Evolutionary conservation across 92 coral and sea anemone genomes (phyloP), one percentile per base, ranked within the genome.

Genomic region (Heliopora coerulea): DNA sequence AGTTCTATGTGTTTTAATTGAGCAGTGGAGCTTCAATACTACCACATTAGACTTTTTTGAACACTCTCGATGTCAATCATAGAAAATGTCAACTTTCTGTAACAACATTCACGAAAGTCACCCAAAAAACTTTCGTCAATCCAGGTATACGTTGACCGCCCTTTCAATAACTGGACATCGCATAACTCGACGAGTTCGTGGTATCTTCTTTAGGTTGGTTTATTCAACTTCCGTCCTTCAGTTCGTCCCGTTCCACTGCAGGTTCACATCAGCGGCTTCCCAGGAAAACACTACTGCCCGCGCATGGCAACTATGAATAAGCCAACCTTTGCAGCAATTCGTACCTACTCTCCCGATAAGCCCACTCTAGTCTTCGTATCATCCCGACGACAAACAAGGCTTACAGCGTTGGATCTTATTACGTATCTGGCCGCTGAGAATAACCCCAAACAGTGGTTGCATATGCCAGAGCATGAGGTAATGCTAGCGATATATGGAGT

Each of bases 221-320:
- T 95, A 89, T 95, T 95, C 54, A 95, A 95, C 79, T 95, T 95
- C 84, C 99, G 99, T 23, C 99, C 99, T 1, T 95, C 99, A 2
- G 99, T 95, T 27, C 99, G 99, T 21, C 99, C 99, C 32, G 99
- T 95, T 11, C 99, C 99, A 9, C 89, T 95, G 27, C 97, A 95
- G 54, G 99, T 95, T 21, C 99, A 95, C 86, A 95, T 95, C 68
- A 57, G 82, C 0, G 99, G 99, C 44, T 91, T 88, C 69, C 91
- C 99, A 28, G 99, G 99, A 79, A 95, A 95, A 68, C 99, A 95
- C 80, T 95, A 95, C 78, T 95, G 99, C 59, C 99, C 99, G 76
- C 96, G 99, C 73, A 95, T 95, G 99, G 99, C 99, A 30, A 90
- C 97, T 25, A 95, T 95, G 99, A 95, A 95, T 91, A 95, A 95